phyloP scores from a whole-genome alignment of 2,888 invertebrate genomes.

The Sussaba pulchella region DNA sequence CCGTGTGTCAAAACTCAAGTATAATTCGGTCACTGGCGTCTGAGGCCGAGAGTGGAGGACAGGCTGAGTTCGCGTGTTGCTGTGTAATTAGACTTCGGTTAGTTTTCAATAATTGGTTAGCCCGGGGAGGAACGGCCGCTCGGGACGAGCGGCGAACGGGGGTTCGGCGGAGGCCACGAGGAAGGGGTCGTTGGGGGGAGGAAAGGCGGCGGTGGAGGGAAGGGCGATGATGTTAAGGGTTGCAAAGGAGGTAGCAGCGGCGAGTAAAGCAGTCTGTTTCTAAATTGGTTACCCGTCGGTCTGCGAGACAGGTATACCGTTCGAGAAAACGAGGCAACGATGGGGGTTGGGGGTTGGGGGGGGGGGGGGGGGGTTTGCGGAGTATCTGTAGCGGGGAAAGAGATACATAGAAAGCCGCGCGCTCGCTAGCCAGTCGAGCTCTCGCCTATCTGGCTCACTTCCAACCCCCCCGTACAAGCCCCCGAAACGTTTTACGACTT shows the following conservation, averaged over 20 bases:
- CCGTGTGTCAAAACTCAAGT: slow-evolving; percentile 65
- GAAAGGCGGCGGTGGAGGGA: not conserved
- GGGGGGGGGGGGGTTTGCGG: not conserved
- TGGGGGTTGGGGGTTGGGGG: not conserved
- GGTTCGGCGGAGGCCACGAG: too few relatives aligned
- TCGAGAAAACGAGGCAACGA: slow-evolving; percentile 47
- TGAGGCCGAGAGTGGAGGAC: slow-evolving; percentile 61
- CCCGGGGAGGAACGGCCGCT: slow-evolving; percentile 21
- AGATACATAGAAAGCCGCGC: slow-evolving; percentile 26
- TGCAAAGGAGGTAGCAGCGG: slow-evolving; percentile 4
- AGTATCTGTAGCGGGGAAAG: not conserved
- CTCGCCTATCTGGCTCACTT: slow-evolving; percentile 62
- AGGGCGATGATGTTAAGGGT: slow-evolving; percentile 6
- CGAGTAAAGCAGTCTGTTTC: slow-evolving; percentile 63
- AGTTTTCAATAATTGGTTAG: slow-evolving; percentile 69
- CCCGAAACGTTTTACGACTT: slow-evolving; percentile 63
- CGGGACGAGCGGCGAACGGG: too few relatives aligned
- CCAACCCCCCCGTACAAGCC: slow-evolving; percentile 61
- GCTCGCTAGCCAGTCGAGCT: slow-evolving; percentile 42
- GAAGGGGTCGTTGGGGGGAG: not conserved
- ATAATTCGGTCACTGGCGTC: slow-evolving; percentile 68
- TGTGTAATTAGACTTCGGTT: slow-evolving; percentile 69
- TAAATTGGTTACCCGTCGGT: slow-evolving; percentile 67
- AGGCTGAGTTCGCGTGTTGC: slow-evolving; percentile 64
- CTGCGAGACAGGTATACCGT: slow-evolving; percentile 60